Conservation (phyloP, 2,113 vertebrate species). For the Periophthalmodon schlosseri region DNA sequence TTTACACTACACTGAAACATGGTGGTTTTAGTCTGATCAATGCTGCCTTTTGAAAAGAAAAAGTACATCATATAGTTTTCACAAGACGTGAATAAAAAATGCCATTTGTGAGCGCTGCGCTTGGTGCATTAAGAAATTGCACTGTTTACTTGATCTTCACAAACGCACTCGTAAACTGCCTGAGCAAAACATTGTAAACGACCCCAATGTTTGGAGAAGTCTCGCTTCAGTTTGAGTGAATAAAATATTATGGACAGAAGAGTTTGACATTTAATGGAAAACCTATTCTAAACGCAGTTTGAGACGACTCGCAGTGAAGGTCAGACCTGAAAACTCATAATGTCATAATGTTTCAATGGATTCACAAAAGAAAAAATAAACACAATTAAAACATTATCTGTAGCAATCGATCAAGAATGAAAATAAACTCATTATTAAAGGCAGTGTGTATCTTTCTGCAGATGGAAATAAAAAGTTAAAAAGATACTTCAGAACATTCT, state of each 20-base stretch:
- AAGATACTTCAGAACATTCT: too few relatives aligned
- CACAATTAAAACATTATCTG: too few relatives aligned
- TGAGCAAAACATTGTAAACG: background rate
- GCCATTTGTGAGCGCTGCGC: background rate
- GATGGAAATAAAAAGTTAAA: too few relatives aligned
- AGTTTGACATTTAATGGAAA: background rate
- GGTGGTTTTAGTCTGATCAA: background rate
- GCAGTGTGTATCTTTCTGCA: too few relatives aligned
- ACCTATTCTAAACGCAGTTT: background rate
- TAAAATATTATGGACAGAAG: constrained; percentile 1
- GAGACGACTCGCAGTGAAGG: background rate
- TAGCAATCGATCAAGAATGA: too few relatives aligned
- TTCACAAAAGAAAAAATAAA: background rate
- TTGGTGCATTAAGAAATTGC: background rate
- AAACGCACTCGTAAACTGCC: background rate
- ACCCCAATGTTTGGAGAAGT: background rate
- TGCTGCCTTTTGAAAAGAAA: background rate
- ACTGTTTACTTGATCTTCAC: background rate
- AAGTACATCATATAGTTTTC: background rate
- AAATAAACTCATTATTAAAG: too few relatives aligned
- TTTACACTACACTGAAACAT: background rate
- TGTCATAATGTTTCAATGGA: background rate
- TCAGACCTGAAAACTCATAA: background rate
- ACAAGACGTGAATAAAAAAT: background rate
- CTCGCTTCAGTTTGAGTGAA: background rate